Evolutionary conservation across 2,113 vertebrate genomes (phyloP).

Genomic region (Seriola dumerili): DNA sequence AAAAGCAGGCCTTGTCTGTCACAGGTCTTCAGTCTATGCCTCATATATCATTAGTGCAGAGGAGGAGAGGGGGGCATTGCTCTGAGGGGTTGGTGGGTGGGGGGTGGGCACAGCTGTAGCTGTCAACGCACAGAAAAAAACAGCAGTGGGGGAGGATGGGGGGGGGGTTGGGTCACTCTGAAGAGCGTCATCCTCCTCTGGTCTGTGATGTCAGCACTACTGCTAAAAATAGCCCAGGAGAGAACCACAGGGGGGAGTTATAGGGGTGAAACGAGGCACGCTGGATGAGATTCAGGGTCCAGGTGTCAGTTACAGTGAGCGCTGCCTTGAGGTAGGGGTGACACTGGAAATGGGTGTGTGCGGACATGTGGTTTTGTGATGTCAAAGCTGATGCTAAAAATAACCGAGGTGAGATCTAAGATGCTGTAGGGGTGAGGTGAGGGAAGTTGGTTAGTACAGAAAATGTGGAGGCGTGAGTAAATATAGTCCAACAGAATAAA

Average conservation of each 20-base stretch:
- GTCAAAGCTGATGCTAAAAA: constrained; percentile 84
- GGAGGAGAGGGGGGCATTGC: constrained; percentile 2
- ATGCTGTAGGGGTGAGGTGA: constrained; percentile 11
- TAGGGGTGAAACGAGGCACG: constrained; percentile 51
- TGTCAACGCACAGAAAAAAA: constrained; percentile 68
- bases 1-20: constrained; percentile 46
- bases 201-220: constrained; percentile 84
- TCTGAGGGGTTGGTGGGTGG: constrained; percentile 23
- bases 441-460: neutral
- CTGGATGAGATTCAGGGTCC: constrained; percentile 46
- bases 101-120: constrained; percentile 72
- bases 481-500: constrained; percentile 12
- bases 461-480: constrained; percentile 10
- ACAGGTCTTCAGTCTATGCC: constrained; percentile 24
- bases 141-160: constrained; percentile 31
- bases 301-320: constrained; percentile 42
- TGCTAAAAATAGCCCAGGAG: constrained; percentile 86
- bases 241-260: constrained; percentile 47
- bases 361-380: constrained; percentile 60
- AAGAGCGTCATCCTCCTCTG: constrained; percentile 70
- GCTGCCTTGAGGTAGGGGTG: constrained; percentile 42
- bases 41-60: constrained; percentile 57
- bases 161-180: constrained; percentile 63
- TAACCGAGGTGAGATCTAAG: constrained; percentile 52
- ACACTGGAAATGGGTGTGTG: constrained; percentile 46